phyloP scores from a whole-genome alignment of 2,113 vertebrate species.

The Phasianus colchicus region DNA sequence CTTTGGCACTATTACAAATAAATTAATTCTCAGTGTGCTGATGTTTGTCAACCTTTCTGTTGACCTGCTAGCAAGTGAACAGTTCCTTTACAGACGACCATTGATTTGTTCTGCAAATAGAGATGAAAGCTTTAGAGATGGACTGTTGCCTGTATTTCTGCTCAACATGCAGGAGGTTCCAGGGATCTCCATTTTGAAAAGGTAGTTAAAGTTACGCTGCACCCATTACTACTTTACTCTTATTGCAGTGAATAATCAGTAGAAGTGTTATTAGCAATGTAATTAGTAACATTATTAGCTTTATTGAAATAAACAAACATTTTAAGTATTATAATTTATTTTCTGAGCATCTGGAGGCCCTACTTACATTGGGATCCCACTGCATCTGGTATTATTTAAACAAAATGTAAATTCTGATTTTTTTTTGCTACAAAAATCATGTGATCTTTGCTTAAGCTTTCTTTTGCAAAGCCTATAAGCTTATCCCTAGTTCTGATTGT shows the following conservation, averaged over 20 bases:
- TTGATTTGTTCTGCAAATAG: neutral
- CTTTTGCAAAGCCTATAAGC: neutral
- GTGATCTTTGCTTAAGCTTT: neutral
- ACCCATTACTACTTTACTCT: neutral
- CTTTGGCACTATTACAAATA: neutral
- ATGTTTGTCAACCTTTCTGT: neutral
- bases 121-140: neutral
- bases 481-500: neutral
- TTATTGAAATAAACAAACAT: neutral
- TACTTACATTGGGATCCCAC: neutral
- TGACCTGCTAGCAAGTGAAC: neutral
- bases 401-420: neutral
- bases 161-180: neutral
- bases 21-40: fast-evolving
- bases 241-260: neutral
- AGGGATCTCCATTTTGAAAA: neutral
- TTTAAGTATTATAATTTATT: neutral
- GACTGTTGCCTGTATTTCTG: neutral
- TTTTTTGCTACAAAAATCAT: neutral
- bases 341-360: neutral
- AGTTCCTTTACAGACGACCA: neutral
- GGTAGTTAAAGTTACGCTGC: neutral
- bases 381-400: neutral
- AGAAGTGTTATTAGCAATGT: neutral
- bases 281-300: neutral